Percentiles rank a stretch among this genome's conserved stretches.
phyloP scores from a whole-genome alignment of 64 coral and sea anemone genomes.

The Catalaphyllia jardinei region DNA sequence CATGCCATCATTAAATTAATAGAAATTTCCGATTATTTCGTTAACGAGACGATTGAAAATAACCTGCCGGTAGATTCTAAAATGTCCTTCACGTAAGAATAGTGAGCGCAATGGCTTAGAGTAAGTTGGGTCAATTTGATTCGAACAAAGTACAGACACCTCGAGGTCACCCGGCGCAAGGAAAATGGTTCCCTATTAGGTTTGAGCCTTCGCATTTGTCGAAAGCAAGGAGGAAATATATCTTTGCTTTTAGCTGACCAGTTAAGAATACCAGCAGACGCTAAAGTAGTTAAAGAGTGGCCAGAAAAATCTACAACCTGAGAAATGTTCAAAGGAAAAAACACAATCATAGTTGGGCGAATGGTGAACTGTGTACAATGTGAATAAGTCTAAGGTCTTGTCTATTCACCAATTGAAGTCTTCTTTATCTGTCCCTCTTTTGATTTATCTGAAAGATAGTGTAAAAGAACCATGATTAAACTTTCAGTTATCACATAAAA shows the following conservation, averaged over 20 bases:
- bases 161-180: not conserved
- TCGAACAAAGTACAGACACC: not conserved
- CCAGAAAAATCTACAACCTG: too few species aligned
- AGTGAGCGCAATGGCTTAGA: not conserved
- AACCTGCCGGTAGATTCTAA: not conserved
- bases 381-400: not conserved
- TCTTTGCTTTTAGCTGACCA: not conserved
- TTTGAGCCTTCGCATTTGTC: not conserved
- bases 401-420: not conserved
- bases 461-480: not conserved
- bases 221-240: not conserved
- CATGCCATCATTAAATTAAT: not conserved
- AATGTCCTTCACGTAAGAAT: not conserved
- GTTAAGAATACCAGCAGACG: too few species aligned
- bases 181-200: not conserved
- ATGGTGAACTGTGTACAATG: not conserved
- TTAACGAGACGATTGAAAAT: not conserved
- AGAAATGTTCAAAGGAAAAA: too few species aligned
- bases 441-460: not conserved
- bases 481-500: not conserved
- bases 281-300: too few species aligned
- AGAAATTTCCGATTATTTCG: slow-evolving; percentile 4
- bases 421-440: not conserved
- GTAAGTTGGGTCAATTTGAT: not conserved
- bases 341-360: too few species aligned